Conservation (phyloP, 2,888 invertebrate genomes). For the Erpobdella octoculata region DNA sequence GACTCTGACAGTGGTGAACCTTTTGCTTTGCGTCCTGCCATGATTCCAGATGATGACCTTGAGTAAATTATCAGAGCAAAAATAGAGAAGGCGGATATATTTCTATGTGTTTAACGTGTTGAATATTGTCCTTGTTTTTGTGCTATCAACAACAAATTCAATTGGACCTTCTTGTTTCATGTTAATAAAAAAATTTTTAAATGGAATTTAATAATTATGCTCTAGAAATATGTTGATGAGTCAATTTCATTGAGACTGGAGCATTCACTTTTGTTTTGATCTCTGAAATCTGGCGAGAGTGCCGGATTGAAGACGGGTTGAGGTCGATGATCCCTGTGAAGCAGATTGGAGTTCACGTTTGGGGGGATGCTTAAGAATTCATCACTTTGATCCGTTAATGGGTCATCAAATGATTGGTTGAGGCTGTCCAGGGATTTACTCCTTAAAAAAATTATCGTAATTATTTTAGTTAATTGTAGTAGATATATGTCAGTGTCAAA, state of each 20-base stretch:
- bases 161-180: not conserved
- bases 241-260: not conserved
- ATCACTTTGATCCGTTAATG: not conserved
- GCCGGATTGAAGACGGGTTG: not conserved
- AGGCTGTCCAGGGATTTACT: not conserved
- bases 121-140: not conserved
- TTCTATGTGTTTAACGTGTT: not conserved
- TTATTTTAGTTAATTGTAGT: too few relatives aligned
- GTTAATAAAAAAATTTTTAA: not conserved
- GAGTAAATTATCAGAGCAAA: not conserved
- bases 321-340: not conserved
- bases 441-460: not conserved
- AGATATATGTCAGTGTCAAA: too few relatives aligned
- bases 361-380: not conserved
- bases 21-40: not conserved
- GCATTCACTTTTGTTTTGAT: not conserved
- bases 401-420: not conserved
- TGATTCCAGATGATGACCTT: conserved; percentile 3
- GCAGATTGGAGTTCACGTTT: not conserved
- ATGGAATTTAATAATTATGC: not conserved
- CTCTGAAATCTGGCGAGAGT: not conserved
- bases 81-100: not conserved
- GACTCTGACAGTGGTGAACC: not conserved
- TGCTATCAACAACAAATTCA: not conserved
- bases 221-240: conserved; percentile 7